Evolutionary conservation across 1,140 invertebrate genomes (phyloP), one percentile per base, ranked within the genome.

Genomic region (Cryptotermes secundus): DNA sequence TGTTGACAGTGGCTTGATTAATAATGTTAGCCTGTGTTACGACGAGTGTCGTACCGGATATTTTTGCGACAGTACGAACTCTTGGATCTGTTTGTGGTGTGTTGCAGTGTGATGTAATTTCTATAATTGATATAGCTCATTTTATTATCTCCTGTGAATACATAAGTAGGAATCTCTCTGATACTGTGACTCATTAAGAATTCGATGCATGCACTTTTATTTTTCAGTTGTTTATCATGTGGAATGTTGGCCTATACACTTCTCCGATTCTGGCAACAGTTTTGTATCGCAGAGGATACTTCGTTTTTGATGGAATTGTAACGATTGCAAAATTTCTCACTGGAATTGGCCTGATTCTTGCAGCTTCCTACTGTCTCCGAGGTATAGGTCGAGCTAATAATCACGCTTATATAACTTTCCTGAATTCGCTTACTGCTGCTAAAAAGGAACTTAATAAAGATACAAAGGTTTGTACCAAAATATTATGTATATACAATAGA

Each of bases 201-300:
- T 86, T 26, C 83, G 36, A 19, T 49, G 31, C 81, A 1, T 84
- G 14, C 86, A 10, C 45, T 19, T 83, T 53, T 53, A 38, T 86
- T 86, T 87, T 87, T 85, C 91, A 93, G 91, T 89, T 93, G 82
- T 88, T 91, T 84, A 89, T 95, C 53, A 92, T 96, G 86, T 94
- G 93, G 92, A 95, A 94, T 65, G 89, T 97, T 34, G 92, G 93
- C 16, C 89, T 94, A 79, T 97, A 96, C 87, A 92, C 94, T 14
- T 94, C 95, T 53, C 96, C 96, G n/a, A 88, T 97, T 83, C 89
- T 97, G 36, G 91, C 92, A n/a, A 92, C 92, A 85, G 93, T 95
- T 82, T 89, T 96, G 22, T 96, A 95, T 88, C 92, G 93, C 84
- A 92, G 93, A 88, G 94, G 93, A 84, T 94, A 94, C 86, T 92